Conservation (phyloP, 92 coral and sea anemone genomes). For the Montipora capitata region DNA sequence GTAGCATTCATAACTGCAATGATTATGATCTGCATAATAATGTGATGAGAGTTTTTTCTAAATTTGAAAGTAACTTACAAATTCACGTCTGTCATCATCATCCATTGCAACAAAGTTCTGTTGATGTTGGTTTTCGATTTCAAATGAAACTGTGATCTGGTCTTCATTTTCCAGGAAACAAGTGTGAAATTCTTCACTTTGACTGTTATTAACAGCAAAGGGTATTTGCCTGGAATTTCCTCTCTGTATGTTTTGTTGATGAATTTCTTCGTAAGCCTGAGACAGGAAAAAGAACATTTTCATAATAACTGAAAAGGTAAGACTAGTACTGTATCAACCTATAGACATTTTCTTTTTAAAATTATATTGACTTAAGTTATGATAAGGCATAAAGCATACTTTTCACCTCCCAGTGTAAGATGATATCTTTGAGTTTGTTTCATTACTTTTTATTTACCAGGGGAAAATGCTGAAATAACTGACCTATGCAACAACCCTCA, state of each 20-base stretch:
- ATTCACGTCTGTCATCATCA: neutral
- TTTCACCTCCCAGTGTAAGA: neutral
- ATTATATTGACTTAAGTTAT: too few relatives aligned
- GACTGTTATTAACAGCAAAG: neutral
- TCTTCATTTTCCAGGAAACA: neutral
- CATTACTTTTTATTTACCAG: too few relatives aligned
- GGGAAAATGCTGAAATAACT: too few relatives aligned
- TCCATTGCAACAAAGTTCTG: neutral
- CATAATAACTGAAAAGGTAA: too few relatives aligned
- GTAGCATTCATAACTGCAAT: too few relatives aligned
- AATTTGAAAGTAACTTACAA: neutral
- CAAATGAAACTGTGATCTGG: conserved; percentile 2
- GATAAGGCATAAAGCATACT: neutral
- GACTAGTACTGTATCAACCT: too few relatives aligned
- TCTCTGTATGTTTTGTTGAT: neutral
- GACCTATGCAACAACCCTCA: too few relatives aligned
- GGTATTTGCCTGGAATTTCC: conserved; percentile 14
- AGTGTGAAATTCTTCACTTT: neutral
- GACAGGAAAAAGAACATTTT: too few relatives aligned
- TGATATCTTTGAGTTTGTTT: neutral
- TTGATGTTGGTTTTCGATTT: conserved; percentile 3
- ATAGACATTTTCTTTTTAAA: too few relatives aligned
- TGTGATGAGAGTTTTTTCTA: too few relatives aligned
- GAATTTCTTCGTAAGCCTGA: neutral
- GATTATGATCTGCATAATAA: too few relatives aligned